Conservation (phyloP, 2,888 invertebrate genomes). For the Xylota sylvarum region DNA sequence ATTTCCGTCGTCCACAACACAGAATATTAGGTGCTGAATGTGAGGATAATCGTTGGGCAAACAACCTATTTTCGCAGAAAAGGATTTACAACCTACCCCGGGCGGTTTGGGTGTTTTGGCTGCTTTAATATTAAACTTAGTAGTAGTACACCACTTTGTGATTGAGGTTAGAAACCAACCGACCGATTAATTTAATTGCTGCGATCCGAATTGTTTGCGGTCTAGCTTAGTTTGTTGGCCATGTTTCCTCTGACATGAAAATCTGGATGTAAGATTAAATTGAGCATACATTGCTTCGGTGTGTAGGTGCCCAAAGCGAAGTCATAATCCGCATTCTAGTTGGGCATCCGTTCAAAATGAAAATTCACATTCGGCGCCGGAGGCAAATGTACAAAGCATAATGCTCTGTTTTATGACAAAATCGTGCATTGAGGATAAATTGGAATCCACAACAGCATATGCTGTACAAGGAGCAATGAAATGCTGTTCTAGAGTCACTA, state of each 20-base stretch:
- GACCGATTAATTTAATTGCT: slow-evolving; percentile 19
- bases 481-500: background rate
- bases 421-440: slow-evolving; percentile 5
- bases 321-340: slow-evolving; percentile 8
- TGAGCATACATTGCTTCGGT: background rate
- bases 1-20: slow-evolving; percentile 29
- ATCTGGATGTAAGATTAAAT: background rate
- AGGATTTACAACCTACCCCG: slow-evolving; percentile 6
- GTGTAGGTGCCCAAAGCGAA: background rate
- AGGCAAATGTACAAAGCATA: background rate
- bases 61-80: slow-evolving; percentile 14
- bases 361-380: slow-evolving; percentile 22
- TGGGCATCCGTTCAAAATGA: background rate
- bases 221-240: background rate
- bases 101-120: background rate
- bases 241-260: background rate
- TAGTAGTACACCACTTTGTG: slow-evolving; percentile 11
- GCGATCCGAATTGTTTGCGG: background rate
- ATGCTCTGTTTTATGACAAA: background rate
- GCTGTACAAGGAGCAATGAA: background rate
- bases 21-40: slow-evolving; percentile 14
- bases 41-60: slow-evolving; percentile 18
- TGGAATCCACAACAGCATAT: slow-evolving; percentile 7
- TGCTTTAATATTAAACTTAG: background rate
- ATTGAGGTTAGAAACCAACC: slow-evolving; percentile 28